phyloP scores from a whole-genome alignment of 2,113 vertebrate genomes.

The Anolis carolinensis region DNA sequence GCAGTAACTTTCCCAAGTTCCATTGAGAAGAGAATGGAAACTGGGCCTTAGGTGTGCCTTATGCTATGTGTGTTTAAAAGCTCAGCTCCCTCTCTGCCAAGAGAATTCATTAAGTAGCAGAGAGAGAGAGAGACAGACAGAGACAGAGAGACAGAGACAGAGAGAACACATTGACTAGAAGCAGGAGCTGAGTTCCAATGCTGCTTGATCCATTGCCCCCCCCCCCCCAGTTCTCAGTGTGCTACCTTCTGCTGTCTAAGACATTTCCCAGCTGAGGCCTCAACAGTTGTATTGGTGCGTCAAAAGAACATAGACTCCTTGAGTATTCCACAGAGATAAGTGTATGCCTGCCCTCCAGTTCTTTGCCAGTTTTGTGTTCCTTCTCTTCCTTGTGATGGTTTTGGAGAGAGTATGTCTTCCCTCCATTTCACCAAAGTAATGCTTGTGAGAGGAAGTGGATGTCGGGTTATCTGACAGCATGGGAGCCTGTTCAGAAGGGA shows the following conservation, averaged over 20 bases:
- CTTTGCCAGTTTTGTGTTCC: neutral
- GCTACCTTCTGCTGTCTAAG: neutral
- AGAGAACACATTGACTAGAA: neutral
- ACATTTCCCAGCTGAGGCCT: neutral
- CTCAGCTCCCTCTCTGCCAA: neutral
- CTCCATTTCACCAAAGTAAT: neutral
- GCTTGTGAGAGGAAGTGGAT: neutral
- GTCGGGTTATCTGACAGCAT: neutral
- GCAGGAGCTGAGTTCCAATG: too few relatives aligned
- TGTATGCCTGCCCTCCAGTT: too few relatives aligned
- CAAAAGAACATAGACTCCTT: neutral
- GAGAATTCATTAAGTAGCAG: neutral
- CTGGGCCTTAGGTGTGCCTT: neutral
- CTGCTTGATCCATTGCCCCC: neutral
- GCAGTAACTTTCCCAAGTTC: fast-evolving
- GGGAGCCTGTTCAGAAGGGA: neutral
- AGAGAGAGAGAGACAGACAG: neutral
- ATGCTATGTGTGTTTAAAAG: neutral
- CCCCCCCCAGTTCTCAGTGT: too few relatives aligned
- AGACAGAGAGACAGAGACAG: too few relatives aligned
- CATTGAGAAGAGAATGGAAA: neutral
- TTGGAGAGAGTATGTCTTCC: neutral
- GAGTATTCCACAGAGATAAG: neutral
- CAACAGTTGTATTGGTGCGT: neutral
- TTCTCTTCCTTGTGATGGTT: neutral